Conservation (phyloP, 1,140 invertebrate species). For the Drosophila neocordata region DNA sequence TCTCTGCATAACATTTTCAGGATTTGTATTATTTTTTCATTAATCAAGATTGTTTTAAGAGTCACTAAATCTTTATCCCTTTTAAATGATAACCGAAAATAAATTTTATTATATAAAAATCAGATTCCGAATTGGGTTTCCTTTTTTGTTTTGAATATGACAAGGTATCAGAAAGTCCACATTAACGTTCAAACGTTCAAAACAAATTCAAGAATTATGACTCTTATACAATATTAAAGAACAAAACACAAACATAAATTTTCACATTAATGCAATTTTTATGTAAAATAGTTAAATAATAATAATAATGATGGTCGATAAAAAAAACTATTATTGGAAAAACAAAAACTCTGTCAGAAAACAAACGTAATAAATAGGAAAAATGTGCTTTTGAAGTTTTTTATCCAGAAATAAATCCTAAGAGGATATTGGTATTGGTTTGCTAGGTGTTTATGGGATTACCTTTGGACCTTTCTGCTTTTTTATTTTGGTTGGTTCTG, state of each 20-base stretch:
- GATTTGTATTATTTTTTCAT: too few species aligned
- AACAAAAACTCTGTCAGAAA: conserved; percentile 4
- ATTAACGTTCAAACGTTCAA: too few species aligned
- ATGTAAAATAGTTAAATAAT: conserved; percentile 65
- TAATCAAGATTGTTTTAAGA: too few species aligned
- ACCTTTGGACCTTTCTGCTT: conserved; percentile 40
- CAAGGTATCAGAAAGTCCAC: too few species aligned
- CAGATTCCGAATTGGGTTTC: too few species aligned
- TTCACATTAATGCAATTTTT: conserved; percentile 57
- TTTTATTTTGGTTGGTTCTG: conserved; percentile 18
- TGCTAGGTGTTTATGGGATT: conserved; percentile 74
- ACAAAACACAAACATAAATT: conserved; percentile 64
- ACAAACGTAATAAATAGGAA: conserved; percentile 11
- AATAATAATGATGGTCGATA: conserved; percentile 26
- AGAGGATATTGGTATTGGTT: conserved; percentile 15
- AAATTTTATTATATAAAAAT: too few species aligned
- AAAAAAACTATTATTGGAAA: conserved; percentile 24
- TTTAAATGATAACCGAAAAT: too few species aligned
- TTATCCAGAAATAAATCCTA: conserved; percentile 18
- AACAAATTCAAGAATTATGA: conserved; percentile 60
- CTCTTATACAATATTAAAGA: conserved; percentile 56
- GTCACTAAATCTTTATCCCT: too few species aligned
- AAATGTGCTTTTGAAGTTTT: not conserved
- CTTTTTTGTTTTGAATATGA: too few species aligned
- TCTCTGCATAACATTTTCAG: too few species aligned